Conservation (phyloP, 2,113 vertebrate species). For the Macroglossus sobrinus region DNA sequence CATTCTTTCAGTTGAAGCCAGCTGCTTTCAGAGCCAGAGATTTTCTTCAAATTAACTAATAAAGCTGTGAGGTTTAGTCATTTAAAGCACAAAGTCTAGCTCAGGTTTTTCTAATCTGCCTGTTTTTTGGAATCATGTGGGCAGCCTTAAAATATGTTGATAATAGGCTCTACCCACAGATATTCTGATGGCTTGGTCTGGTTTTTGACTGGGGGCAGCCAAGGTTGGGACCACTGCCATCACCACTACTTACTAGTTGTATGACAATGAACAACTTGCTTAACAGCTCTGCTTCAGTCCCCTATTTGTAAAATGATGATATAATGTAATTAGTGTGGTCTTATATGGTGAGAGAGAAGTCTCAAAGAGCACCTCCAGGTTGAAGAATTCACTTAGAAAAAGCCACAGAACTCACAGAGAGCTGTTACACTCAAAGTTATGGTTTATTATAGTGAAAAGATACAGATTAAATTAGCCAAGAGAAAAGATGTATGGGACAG, state of each 20-base stretch:
- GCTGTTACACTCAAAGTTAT: not conserved
- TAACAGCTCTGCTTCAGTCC: not conserved
- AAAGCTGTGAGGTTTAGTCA: not conserved
- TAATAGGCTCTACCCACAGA: fast-evolving
- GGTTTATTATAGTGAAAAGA: not conserved
- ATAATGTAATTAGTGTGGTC: not conserved
- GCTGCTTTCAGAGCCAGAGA: not conserved
- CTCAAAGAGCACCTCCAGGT: not conserved
- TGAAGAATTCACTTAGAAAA: not conserved
- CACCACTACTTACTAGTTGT: not conserved
- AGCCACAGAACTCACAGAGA: not conserved
- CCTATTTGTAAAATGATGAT: not conserved
- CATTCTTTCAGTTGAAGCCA: not conserved
- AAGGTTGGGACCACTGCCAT: not conserved
- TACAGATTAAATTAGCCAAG: not conserved
- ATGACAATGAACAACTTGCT: not conserved
- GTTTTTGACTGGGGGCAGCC: not conserved
- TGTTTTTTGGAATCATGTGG: not conserved
- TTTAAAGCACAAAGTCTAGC: not conserved
- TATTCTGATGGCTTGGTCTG: not conserved
- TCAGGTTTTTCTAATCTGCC: not conserved
- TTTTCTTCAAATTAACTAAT: not conserved
- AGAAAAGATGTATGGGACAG: not conserved
- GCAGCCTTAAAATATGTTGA: not conserved
- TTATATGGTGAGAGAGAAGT: not conserved